phyloP scores from a whole-genome alignment of 2,113 vertebrate species.

The Anoura caudifer region DNA sequence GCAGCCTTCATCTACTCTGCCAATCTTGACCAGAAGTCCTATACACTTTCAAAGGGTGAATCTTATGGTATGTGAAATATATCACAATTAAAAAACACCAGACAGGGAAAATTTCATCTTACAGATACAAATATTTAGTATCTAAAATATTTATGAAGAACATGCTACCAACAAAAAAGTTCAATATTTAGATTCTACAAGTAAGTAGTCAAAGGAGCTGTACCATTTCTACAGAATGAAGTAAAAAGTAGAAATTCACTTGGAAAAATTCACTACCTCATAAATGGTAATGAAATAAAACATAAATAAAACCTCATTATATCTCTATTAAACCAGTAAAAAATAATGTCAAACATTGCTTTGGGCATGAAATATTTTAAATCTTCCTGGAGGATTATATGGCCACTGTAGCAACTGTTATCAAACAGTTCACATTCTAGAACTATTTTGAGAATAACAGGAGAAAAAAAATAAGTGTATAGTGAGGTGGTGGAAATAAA shows the following conservation, averaged over 20 bases:
- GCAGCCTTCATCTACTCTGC: neutral
- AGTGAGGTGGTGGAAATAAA: neutral
- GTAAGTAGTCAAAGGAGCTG: neutral
- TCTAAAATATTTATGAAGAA: conserved; percentile 16
- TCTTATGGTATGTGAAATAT: neutral
- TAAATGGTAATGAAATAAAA: conserved; percentile 9
- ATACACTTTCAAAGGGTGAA: neutral
- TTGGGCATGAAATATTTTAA: neutral
- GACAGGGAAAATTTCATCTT: neutral
- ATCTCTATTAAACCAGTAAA: neutral
- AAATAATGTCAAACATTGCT: neutral
- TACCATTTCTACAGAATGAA: neutral
- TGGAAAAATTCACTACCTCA: neutral
- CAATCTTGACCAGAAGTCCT: neutral
- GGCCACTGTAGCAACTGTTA: neutral
- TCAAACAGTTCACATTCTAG: neutral
- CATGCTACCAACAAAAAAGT: neutral
- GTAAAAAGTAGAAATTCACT: neutral
- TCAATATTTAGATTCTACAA: neutral
- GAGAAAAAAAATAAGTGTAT: neutral
- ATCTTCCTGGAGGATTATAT: neutral
- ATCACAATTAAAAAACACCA: neutral
- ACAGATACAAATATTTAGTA: neutral
- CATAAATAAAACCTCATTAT: neutral
- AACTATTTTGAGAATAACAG: neutral